Conservation (phyloP, 2,888 invertebrate species). For the Hermodice carunculata region DNA sequence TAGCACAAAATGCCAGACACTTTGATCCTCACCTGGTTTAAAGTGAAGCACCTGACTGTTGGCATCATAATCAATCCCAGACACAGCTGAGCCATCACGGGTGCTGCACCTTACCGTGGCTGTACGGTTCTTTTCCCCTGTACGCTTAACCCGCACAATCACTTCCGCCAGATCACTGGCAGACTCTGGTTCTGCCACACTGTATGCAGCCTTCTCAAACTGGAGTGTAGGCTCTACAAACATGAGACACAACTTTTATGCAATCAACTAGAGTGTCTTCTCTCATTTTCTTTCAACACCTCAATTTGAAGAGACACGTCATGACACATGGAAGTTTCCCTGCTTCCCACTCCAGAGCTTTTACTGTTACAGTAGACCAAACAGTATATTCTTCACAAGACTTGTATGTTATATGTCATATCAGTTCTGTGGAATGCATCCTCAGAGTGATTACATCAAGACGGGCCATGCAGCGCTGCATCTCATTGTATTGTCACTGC, state of each 20-base stretch:
- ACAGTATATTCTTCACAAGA: too few species aligned
- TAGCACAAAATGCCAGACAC: too few species aligned
- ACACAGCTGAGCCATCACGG: slow-evolving; percentile 67
- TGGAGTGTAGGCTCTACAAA: slow-evolving; percentile 57
- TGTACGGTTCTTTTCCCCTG: slow-evolving; percentile 58
- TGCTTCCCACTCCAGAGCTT: too few species aligned
- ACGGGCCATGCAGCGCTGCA: too few species aligned
- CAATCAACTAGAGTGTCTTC: background rate
- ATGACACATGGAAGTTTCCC: too few species aligned
- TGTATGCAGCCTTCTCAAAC: slow-evolving; percentile 60
- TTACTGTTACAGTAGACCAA: too few species aligned
- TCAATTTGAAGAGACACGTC: too few species aligned
- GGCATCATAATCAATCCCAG: slow-evolving; percentile 67
- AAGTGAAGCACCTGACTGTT: slow-evolving; percentile 63
- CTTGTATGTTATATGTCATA: too few species aligned
- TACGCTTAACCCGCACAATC: slow-evolving; percentile 54
- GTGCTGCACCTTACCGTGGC: slow-evolving; percentile 64
- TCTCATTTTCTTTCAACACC: too few species aligned
- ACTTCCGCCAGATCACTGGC: slow-evolving; percentile 50
- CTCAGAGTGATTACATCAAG: too few species aligned
- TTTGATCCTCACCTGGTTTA: slow-evolving; percentile 52
- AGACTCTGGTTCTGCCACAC: slow-evolving; percentile 58
- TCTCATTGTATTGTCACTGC: too few species aligned
- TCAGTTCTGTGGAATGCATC: too few species aligned
- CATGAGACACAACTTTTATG: background rate